These are phyloP conservation scores for Rutpela maculata DNA, from an alignment of 2,888 invertebrate genomes.

Conservation along the genomic window DNA sequence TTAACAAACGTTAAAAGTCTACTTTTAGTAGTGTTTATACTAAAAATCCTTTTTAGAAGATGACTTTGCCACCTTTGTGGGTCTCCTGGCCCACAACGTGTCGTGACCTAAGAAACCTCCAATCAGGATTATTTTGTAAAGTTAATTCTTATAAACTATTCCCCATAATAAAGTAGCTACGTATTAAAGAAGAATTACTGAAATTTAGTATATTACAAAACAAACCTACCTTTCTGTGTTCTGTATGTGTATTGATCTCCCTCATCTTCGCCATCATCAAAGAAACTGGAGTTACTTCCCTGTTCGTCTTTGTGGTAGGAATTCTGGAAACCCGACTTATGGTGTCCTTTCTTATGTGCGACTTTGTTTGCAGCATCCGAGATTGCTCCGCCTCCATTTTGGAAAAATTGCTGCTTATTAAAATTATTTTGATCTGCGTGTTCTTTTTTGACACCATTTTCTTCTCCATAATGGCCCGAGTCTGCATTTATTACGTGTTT, in stretches of 20 bases:
- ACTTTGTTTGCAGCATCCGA: conserved; percentile 65
- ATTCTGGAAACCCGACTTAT: conserved; percentile 82
- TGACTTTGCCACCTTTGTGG: too few relatives aligned
- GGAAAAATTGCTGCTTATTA: conserved; percentile 66
- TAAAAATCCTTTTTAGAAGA: too few relatives aligned
- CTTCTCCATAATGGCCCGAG: conserved; percentile 65
- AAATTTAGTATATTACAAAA: too few relatives aligned
- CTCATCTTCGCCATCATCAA: conserved; percentile 78
- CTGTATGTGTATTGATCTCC: conserved; percentile 70
- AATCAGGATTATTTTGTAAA: too few relatives aligned
- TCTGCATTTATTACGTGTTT: conserved; percentile 66
- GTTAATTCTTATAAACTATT: too few relatives aligned
- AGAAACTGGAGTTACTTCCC: conserved; percentile 82
- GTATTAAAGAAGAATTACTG: too few relatives aligned
- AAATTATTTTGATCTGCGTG: conserved; percentile 65
- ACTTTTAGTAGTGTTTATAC: too few relatives aligned
- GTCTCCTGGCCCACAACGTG: too few relatives aligned
- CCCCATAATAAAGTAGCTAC: too few relatives aligned
- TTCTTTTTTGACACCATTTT: conserved; percentile 64
- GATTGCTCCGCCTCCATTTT: conserved; percentile 65
- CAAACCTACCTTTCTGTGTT: conserved; percentile 63
- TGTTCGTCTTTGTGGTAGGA: conserved; percentile 84
- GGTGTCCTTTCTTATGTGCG: conserved; percentile 82
- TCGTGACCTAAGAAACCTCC: too few relatives aligned
- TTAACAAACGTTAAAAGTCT: too few relatives aligned